Evolutionary conservation across 35 echinoderm and acorn worm species (phyloP).

Genomic region (Hemicentrotus pulcherrimus): DNA sequence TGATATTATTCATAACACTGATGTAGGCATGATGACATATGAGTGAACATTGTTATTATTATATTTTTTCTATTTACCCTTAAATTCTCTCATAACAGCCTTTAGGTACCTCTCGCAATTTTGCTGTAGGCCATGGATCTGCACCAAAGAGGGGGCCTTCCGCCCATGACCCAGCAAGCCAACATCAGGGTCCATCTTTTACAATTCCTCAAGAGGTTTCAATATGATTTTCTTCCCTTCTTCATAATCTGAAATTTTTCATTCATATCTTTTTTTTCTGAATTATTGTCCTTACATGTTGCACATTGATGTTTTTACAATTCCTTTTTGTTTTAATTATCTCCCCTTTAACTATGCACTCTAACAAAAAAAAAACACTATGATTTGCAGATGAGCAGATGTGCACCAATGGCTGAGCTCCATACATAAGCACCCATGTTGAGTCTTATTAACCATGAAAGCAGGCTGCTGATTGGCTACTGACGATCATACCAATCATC

Average conservation of each 20-base stretch:
- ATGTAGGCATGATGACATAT: not conserved
- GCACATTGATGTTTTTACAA: not conserved
- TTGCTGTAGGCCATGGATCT: not conserved
- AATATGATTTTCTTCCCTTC: not conserved
- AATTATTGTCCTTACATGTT: not conserved
- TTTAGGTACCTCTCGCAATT: not conserved
- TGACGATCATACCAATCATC: not conserved
- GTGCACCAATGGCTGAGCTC: constrained; percentile 27
- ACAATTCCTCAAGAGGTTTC: not conserved
- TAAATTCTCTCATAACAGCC: not conserved
- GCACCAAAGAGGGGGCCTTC: not conserved
- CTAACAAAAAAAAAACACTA: not conserved
- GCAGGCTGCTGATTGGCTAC: constrained; percentile 31
- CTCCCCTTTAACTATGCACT: not conserved
- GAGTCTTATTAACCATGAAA: not conserved
- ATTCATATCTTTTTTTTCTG: not conserved
- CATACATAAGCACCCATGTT: constrained; percentile 25
- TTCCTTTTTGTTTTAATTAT: not conserved
- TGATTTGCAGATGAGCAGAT: constrained; percentile 22
- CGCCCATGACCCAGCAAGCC: not conserved
- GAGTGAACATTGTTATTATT: not conserved
- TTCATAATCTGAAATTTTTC: not conserved
- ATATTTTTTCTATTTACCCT: not conserved
- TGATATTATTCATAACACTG: not conserved
- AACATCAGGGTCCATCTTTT: not conserved